Percentiles rank a stretch among this genome's conserved stretches.
Conservation (phyloP, 2,797 vertebrate genomes). For the Manis crassicaudata region DNA sequence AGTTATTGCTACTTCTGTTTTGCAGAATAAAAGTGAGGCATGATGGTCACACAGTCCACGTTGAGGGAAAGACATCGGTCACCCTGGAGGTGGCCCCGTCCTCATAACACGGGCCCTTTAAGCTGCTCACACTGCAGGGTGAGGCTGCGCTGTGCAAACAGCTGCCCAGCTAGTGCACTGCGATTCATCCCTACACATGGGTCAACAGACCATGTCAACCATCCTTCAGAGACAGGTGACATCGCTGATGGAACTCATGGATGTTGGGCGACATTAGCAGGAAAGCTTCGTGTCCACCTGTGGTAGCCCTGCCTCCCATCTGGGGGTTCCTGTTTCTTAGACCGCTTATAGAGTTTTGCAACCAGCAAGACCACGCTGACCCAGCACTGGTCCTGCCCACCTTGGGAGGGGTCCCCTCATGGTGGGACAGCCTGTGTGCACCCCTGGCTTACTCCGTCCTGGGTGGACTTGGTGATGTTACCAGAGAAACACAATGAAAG, state of each 20-base stretch:
- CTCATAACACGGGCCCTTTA: no score
- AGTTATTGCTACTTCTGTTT: neutral
- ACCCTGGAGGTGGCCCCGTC: rapidly evolving
- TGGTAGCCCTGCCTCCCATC: no score
- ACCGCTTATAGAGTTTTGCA: neutral
- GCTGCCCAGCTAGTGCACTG: no score
- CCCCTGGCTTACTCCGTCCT: no score
- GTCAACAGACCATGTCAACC: rapidly evolving
- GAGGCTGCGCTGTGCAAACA: no score
- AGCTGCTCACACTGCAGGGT: no score
- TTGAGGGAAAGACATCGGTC: neutral
- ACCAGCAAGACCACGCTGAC: rapidly evolving
- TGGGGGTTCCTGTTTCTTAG: neutral
- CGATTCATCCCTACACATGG: neutral
- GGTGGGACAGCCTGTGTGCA: no score
- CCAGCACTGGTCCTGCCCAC: neutral
- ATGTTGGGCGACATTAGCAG: no score
- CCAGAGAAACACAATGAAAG: rapidly evolving
- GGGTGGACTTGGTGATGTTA: neutral
- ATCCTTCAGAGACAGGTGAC: neutral
- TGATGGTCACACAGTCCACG: neutral
- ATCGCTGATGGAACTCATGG: no score
- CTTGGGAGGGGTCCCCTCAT: no score
- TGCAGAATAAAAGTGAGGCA: neutral
- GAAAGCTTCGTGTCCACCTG: no score